These are phyloP conservation scores for Pitta sordida DNA, from an alignment of 2,113 vertebrate genomes.

Conservation along the genomic window DNA sequence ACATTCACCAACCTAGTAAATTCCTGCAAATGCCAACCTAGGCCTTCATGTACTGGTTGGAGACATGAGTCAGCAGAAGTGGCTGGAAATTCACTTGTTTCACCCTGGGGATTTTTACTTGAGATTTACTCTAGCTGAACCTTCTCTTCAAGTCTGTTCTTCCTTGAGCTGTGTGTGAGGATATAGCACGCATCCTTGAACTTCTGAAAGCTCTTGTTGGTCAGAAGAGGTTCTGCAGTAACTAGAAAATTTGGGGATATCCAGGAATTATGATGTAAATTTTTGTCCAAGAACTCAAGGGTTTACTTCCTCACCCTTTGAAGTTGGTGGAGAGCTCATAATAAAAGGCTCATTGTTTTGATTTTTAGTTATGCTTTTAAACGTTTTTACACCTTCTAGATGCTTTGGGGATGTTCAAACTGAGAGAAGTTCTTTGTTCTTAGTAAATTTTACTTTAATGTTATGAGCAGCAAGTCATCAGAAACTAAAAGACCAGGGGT, in stretches of 20 bases:
- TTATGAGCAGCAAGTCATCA: neutral
- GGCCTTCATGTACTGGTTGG: neutral
- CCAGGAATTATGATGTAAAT: neutral
- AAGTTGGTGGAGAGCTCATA: neutral
- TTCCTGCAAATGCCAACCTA: neutral
- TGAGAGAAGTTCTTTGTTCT: neutral
- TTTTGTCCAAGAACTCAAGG: too few relatives aligned
- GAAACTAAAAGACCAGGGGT: accelerated
- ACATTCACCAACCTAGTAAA: neutral
- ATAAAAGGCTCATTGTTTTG: neutral
- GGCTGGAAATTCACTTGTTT: neutral
- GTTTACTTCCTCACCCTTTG: neutral
- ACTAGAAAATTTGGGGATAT: neutral
- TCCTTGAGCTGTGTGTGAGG: neutral
- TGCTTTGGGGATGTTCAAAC: neutral
- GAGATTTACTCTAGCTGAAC: neutral
- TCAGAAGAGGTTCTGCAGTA: neutral
- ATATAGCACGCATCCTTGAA: neutral
- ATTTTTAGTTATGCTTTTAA: neutral
- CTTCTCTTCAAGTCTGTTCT: neutral
- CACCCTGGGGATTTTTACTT: neutral
- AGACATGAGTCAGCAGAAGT: neutral
- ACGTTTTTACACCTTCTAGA: neutral
- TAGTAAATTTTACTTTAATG: neutral
- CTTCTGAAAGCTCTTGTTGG: neutral